Evolutionary conservation across 2,888 invertebrate genomes (phyloP).

Genomic region (Synanthedon myopaeformis): DNA sequence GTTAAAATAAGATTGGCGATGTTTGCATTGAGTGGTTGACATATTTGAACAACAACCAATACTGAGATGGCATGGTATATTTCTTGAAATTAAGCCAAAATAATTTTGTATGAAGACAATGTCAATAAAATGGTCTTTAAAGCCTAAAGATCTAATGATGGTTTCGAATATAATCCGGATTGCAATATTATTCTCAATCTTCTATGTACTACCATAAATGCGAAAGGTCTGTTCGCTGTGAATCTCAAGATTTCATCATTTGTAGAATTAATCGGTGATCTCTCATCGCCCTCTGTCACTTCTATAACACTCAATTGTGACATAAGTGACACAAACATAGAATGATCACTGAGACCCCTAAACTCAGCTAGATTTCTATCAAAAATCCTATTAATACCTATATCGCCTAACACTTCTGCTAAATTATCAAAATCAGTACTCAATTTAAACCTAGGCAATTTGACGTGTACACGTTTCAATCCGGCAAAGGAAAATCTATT

Average conservation of each 20-base stretch:
- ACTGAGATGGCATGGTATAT: too few species aligned
- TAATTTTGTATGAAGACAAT: too few species aligned
- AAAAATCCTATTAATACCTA: slow-evolving; percentile 45
- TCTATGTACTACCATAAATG: slow-evolving; percentile 36
- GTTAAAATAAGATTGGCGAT: too few species aligned
- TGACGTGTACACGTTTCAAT: slow-evolving; percentile 24
- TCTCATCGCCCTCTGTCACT: slow-evolving; percentile 33
- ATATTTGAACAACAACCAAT: too few species aligned
- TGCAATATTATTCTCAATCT: slow-evolving; percentile 38
- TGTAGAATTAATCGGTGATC: slow-evolving; percentile 15
- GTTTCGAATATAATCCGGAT: slow-evolving; percentile 37
- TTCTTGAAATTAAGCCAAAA: too few species aligned
- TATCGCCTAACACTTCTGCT: slow-evolving; percentile 38
- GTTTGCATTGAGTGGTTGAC: too few species aligned
- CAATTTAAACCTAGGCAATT: slow-evolving; percentile 38
- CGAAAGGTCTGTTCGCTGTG: slow-evolving; percentile 35
- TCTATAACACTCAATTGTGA: slow-evolving; percentile 33
- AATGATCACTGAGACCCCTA: slow-evolving; percentile 30
- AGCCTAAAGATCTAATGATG: slow-evolving; percentile 10
- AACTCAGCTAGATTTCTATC: slow-evolving; percentile 31
- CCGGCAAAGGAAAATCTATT: slow-evolving; percentile 21
- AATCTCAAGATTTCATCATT: slow-evolving; percentile 18
- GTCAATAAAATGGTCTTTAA: too few species aligned
- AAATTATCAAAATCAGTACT: slow-evolving; percentile 30
- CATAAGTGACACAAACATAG: slow-evolving; percentile 34